A percentile compares a stretch with the other conserved stretches of the same genome.
Conservation (phyloP, 23 tunicate genomes). For the Halocynthia aurantium region DNA sequence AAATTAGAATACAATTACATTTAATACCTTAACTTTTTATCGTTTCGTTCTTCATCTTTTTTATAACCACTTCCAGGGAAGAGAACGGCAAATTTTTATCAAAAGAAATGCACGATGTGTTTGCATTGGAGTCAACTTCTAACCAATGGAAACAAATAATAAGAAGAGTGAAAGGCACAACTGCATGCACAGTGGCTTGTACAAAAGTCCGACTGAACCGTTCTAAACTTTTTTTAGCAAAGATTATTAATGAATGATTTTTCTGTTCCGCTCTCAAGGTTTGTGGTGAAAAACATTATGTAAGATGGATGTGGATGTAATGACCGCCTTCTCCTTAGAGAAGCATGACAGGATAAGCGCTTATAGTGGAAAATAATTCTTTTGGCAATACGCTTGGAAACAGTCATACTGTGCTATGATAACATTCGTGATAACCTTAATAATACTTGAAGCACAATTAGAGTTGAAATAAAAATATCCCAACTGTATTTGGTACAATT, state of each 20-base stretch:
- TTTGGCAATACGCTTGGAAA: no score
- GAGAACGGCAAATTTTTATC: conserved; percentile 42
- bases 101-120: conserved; percentile 43
- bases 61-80: conserved; percentile 23
- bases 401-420: no score
- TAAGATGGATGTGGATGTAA: no score
- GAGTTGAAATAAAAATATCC: no score
- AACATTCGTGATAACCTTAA: no score
- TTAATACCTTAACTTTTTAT: not conserved
- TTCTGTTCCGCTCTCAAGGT: no score
- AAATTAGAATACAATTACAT: not conserved
- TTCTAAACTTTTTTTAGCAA: conserved; percentile 6
- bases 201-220: conserved; percentile 5
- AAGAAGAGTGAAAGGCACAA: conserved; percentile 8
- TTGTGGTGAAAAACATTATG: no score
- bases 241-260: not conserved
- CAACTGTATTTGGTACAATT: no score
- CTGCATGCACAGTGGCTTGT: conserved; percentile 7
- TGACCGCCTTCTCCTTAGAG: no score
- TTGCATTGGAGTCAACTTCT: conserved; percentile 11
- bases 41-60: not conserved
- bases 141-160: conserved; percentile 17
- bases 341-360: no score
- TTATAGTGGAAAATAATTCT: no score
- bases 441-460: no score